Base-by-base conservation (phyloP, 1,140 invertebrate species). In the Phortica variegata region DNA sequence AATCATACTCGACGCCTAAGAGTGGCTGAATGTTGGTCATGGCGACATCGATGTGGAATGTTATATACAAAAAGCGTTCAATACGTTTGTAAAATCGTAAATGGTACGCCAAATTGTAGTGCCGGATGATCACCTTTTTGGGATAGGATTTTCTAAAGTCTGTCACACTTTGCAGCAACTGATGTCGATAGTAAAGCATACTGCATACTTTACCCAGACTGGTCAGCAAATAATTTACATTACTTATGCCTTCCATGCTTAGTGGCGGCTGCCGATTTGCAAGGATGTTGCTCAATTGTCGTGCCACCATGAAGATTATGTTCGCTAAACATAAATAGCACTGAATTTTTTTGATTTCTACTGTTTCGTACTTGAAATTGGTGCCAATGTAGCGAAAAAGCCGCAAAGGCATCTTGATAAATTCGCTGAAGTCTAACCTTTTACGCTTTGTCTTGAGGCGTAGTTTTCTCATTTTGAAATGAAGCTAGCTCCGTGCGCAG, bases 41-140 rank as follows among this genome's bases (percentile, higher is more conserved):
- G 7, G 19, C 17, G 5, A 23, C 13, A 8, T 40, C 31, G 10
- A 26, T 18, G 13, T 15, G 17, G 20, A 40, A 47, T 10, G 40
- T 38, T 2, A 10, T 19, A 12, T 38, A 41, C n/a, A 47, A 23
- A 2, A 47, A 13, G 9, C 9, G 16, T 23, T 47, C 26, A 9
- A 47, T 18, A 19, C 23, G 26, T 3, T 15, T 18, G 19, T 47
- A 47, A n/a, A 32, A 15, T n/a, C 6, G 23, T 7, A 47, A 18
- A 29, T 47, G 33, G 13, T 15, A 17, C 3, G 32, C 26, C 8
- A 47, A 21, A 15, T 47, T 39, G n/a, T 47, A 47, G 21, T 21
- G 36, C 5, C 37, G 36, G 13, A 38, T 36, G 8, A 19, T 2
- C 9, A 5, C 10, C 1, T 13, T 19, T 7, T 13, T 21, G 7